Evolutionary conservation across 2,888 invertebrate genomes (phyloP).

Genomic region (Lottia gigantea): DNA sequence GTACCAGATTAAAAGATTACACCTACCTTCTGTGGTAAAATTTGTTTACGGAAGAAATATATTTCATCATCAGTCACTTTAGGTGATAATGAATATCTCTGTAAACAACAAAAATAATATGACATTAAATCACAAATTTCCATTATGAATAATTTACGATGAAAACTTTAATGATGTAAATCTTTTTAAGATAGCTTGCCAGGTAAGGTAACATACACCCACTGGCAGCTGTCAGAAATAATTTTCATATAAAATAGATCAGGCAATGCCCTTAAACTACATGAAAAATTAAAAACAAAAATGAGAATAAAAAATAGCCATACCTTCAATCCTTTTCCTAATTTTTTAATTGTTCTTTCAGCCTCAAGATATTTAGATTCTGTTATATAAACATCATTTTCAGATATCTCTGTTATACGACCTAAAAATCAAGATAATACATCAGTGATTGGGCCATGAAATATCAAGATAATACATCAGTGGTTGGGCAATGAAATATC

Average conservation of each 20-base stretch:
- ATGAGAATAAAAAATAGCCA: not conserved
- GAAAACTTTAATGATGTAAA: too few relatives aligned
- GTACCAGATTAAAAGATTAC: too few relatives aligned
- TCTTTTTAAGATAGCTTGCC: too few relatives aligned
- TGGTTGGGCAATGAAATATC: too few relatives aligned
- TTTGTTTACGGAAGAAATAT: conserved; percentile 79
- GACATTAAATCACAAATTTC: too few relatives aligned
- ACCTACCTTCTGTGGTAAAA: conserved; percentile 69
- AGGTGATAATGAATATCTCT: conserved; percentile 79
- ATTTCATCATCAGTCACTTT: conserved; percentile 92
- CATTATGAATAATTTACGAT: too few relatives aligned
- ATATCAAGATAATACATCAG: too few relatives aligned
- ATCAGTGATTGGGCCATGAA: conserved; percentile 90
- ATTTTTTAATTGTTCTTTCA: conserved; percentile 71
- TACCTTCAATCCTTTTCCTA: conserved; percentile 61
- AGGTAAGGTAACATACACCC: too few relatives aligned
- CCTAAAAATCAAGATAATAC: conserved; percentile 85
- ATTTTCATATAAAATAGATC: too few relatives aligned
- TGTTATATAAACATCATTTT: conserved; percentile 92
- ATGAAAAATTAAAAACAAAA: too few relatives aligned
- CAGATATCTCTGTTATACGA: conserved; percentile 92
- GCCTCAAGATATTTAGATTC: conserved; percentile 92
- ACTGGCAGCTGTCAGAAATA: too few relatives aligned
- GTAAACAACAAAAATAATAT: conserved; percentile 40
- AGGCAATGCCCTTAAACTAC: too few relatives aligned